Evolutionary conservation across 2,797 vertebrate species (phyloP), one percentile per base, ranked within the genome.

Genomic region (Ceryle rudis): DNA sequence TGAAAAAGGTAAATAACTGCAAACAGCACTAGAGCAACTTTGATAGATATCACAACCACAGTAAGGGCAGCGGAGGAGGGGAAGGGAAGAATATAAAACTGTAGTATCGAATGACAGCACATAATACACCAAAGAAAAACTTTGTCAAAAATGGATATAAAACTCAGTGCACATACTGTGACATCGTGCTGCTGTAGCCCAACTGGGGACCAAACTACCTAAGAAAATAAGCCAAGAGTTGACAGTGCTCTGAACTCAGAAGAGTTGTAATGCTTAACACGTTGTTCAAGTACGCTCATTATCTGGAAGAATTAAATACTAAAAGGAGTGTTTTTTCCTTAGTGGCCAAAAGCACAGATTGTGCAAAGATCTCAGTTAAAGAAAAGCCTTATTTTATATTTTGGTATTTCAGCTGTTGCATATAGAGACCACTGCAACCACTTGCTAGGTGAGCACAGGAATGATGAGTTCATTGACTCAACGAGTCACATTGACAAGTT

Each of bases 1-100:
- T 58, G 62, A 83, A 64, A 93, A 94, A 96, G 51, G 70, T 90
- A 93, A 92, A 62, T 87, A 93, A 57, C 21, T 75, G 61, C 37
- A 86, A 88, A 91, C 10, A 80, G 31, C 39, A 51, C 23, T 7
- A 82, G 42, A 87, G 23, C 19, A 42, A 72, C 67, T 91, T 65
- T 7, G 20, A 87, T 33, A 79, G 70, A 39, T 62, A 91, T 2
- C 33, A 89, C 92, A 90, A 86, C 28, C 52, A 70, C 67, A 55
- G 85, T 6, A 72, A 28, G 18, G 20, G 15, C 17, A 72, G 35
- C 18, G 20, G 52, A 81, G 33, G 25, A 81, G 44, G 28, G 66
- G 21, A 71, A 92, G 19, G 19, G 42, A 74, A 86, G 26, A 82
- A 71, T 61, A 86, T n/a, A 64, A 79, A 82, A 78, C 9, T 35